Base-by-base conservation (phyloP, 2,113 vertebrate genomes). In the Empidonax traillii region DNA sequence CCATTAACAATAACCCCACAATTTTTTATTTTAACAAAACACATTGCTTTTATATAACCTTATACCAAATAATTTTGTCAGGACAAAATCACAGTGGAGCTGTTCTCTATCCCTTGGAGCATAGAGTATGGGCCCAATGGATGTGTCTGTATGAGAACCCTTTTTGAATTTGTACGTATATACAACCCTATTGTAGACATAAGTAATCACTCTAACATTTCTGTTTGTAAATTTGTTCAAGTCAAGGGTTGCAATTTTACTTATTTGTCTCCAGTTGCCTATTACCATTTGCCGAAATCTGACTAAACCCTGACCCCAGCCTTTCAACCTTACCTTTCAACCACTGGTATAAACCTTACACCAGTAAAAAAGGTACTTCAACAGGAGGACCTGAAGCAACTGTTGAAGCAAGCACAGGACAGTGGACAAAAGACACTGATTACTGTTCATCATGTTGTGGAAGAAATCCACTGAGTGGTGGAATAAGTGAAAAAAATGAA, bases 381-480 rank as follows among this genome's bases (percentile, higher is more conserved):
- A 21, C 8, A 1, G 46, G 25, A 43, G 3, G 10, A 5, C 10
- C n/a, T 31, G 25, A 63, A 19, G 47, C 2, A 2, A 41, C 15
- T 71, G 8, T 12, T 51, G 59, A 89, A 44, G 59, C 8, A 67
- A 67, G 28, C 4, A 39, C 10, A 75, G 44, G 10, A 39, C 28
- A 61, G 28, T 18, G 33, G 13, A 52, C 33, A 52, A 37, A 37
- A 30, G 7, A 20, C 8, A 22, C 27, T 49, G 59, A 13, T 59
- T 66, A 39, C 31, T 66, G 27, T 21, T 59, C 23, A 28, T 74
- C 12, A 2, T 0, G 1, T 17, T 46, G 4, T 43, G 37, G 65
- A 66, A 66, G 23, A 15, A 0, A 0, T 22, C 33, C 52, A 44
- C 27, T 10, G 28, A 46, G 9, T 12, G 8, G 37, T n/a, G 52